phyloP scores from a whole-genome alignment of 1,140 invertebrate species.

The Drosophila grimshawi region DNA sequence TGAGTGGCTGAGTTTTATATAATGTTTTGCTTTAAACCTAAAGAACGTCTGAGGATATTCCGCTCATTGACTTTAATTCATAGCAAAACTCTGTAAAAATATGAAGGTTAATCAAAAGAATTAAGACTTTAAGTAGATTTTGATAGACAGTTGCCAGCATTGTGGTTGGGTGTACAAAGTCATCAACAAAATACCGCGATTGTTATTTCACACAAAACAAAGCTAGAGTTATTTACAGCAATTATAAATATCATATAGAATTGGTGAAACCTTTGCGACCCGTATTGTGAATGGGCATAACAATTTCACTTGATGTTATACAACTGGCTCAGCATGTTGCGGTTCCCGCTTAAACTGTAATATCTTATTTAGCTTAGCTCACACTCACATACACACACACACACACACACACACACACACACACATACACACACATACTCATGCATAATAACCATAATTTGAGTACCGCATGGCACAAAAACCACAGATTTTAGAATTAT shows the following conservation, averaged over 20 bases:
- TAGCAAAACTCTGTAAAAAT: no score
- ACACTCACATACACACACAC: constrained; percentile 9
- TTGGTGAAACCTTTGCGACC: no score
- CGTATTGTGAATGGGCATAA: not conserved
- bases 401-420: constrained; percentile 4
- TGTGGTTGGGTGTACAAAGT: no score
- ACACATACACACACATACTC: not conserved
- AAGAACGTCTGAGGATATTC: not conserved
- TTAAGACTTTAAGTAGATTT: no score
- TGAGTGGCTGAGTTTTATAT: not conserved
- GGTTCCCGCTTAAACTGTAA: constrained; percentile 22
- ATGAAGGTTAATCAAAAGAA: no score
- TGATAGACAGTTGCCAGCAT: no score
- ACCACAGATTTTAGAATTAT: constrained; percentile 76
- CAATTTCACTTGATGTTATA: constrained; percentile 12
- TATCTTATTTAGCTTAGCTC: constrained; percentile 14
- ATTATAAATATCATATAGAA: no score
- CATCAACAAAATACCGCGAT: no score
- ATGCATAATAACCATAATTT: constrained; percentile 56
- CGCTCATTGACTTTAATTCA: no score
- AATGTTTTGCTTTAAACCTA: not conserved
- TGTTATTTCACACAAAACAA: no score
- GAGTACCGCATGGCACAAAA: constrained; percentile 47
- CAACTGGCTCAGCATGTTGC: constrained; percentile 32
- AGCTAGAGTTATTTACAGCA: no score